Evolutionary conservation across 2,113 vertebrate genomes (phyloP).

Genomic region (Psophia crepitans): DNA sequence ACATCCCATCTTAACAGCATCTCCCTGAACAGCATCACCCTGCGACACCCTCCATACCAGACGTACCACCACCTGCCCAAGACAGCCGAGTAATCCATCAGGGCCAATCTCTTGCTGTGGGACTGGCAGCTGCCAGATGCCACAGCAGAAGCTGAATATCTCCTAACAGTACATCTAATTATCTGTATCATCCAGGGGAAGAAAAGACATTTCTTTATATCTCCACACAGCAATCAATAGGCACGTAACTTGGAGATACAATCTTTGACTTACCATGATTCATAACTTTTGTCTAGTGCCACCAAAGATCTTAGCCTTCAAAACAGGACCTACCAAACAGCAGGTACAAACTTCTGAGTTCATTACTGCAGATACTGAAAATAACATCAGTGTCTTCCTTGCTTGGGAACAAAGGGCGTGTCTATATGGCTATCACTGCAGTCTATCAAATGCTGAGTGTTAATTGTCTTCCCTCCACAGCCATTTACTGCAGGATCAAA

Average conservation of each 20-base stretch:
- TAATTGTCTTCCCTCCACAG: neutral
- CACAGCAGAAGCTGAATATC: neutral
- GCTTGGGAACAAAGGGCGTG: neutral
- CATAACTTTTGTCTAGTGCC: neutral
- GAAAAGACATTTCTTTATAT: neutral
- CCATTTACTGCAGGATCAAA: neutral
- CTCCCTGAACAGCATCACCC: neutral
- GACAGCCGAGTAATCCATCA: neutral
- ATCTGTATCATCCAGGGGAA: neutral
- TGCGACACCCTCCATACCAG: neutral
- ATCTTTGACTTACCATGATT: neutral
- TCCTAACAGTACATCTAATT: constrained; percentile 22
- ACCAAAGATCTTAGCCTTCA: neutral
- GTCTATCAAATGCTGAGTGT: neutral
- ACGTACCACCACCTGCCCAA: neutral
- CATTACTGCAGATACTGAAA: neutral
- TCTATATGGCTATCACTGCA: neutral
- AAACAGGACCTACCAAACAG: neutral
- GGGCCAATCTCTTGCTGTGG: neutral
- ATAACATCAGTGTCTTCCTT: neutral
- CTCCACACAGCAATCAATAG: neutral
- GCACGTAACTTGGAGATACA: neutral
- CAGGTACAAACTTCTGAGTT: neutral
- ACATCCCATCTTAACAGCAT: neutral
- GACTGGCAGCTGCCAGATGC: constrained; percentile 6